Percentiles rank a stretch among this genome's conserved stretches.
Conservation (phyloP, 2,888 invertebrate species). For the Phalangium opilio region DNA sequence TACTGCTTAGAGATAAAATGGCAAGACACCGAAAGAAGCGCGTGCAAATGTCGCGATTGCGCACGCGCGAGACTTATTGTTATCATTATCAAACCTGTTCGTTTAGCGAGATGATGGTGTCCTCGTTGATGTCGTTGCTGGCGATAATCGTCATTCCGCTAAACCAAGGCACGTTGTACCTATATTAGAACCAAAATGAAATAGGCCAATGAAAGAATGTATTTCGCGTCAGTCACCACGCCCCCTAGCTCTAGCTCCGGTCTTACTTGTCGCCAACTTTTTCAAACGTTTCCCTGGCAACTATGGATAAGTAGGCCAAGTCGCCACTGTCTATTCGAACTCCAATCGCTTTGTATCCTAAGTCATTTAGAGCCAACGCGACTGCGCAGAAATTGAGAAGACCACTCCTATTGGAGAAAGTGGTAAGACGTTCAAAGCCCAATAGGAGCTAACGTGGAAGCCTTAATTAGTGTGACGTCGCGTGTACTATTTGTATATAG, state of each 20-base stretch:
- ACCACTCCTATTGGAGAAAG: slow-evolving; percentile 85
- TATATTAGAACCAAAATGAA: no score
- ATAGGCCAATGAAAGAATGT: no score
- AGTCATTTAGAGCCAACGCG: slow-evolving; percentile 72
- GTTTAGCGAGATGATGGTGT: slow-evolving; percentile 89
- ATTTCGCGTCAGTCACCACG: no score
- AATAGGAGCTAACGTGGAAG: no score
- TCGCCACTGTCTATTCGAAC: slow-evolving; percentile 95
- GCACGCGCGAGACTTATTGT: no score
- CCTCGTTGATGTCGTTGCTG: slow-evolving; percentile 97
- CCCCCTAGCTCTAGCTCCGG: slow-evolving; percentile 9
- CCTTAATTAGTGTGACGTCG: no score
- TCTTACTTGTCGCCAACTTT: slow-evolving; percentile 49
- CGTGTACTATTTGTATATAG: no score
- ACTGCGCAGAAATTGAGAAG: slow-evolving; percentile 92
- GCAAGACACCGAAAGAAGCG: no score
- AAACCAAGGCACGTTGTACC: slow-evolving; percentile 71
- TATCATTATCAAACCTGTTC: slow-evolving; percentile 47
- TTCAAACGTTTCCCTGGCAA: slow-evolving; percentile 64
- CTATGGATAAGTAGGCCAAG: slow-evolving; percentile 80
- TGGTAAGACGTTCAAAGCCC: no score
- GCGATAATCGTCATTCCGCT: slow-evolving; percentile 75
- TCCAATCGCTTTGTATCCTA: slow-evolving; percentile 77
- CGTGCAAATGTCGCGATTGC: no score
- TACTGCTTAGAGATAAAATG: no score